A percentile compares a stretch with the other conserved stretches of the same genome.
Evolutionary conservation across 2,888 invertebrate species (phyloP).

Genomic region (Sarcophaga variegata): DNA sequence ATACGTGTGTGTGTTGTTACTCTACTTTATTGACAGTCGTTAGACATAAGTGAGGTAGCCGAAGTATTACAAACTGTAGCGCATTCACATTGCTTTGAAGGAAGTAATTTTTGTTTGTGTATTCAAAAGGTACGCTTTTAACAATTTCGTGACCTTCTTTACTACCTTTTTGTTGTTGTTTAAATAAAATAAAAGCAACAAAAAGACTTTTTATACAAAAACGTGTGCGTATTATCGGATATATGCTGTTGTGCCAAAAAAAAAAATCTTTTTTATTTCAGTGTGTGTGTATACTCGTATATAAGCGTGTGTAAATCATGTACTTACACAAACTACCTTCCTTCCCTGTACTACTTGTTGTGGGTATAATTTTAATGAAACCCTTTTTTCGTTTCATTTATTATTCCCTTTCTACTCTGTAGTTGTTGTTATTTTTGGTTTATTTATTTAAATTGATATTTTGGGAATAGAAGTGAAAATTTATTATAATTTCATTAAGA

Average conservation of each 20-base stretch:
- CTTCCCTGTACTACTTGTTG: slow-evolving; percentile 20
- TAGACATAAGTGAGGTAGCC: slow-evolving; percentile 22
- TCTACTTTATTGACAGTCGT: slow-evolving; percentile 54
- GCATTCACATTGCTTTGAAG: no score
- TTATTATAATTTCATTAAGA: slow-evolving; percentile 65
- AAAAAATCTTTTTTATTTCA: slow-evolving; percentile 24
- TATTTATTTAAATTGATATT: slow-evolving; percentile 60
- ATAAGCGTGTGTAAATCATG: slow-evolving; percentile 17
- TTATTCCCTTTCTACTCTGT: no score
- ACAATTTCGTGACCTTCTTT: background rate
- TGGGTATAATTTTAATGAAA: slow-evolving; percentile 62
- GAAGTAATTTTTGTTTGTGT: background rate
- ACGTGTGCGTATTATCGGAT: slow-evolving; percentile 70
- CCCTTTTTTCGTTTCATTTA: slow-evolving; percentile 32
- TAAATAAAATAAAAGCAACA: background rate
- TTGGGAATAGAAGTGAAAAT: slow-evolving; percentile 40
- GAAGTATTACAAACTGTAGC: background rate
- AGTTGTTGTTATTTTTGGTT: slow-evolving; percentile 13
- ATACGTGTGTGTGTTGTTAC: background rate
- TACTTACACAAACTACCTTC: slow-evolving; percentile 12
- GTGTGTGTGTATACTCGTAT: slow-evolving; percentile 73
- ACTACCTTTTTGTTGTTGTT: slow-evolving; percentile 34
- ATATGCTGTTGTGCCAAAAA: slow-evolving; percentile 36
- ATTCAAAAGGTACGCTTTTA: slow-evolving; percentile 23
- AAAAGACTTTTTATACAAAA: slow-evolving; percentile 33